Evolutionary conservation across 1,140 invertebrate genomes (phyloP).

Genomic region (Panagrolaimus sp.): DNA sequence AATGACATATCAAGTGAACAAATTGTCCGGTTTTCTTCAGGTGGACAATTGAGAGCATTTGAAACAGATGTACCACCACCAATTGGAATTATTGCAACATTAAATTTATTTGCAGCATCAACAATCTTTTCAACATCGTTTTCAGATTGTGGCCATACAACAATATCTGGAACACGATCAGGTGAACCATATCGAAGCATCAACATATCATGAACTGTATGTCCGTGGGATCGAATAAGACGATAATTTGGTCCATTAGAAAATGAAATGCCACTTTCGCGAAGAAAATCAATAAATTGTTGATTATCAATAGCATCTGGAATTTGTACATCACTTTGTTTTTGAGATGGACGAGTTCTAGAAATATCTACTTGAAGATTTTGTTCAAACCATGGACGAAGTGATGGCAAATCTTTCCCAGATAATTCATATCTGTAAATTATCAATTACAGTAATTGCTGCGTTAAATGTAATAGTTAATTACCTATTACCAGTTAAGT

Average conservation of each 20-base stretch:
- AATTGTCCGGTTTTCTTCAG: conserved; percentile 74
- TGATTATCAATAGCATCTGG: conserved; percentile 60
- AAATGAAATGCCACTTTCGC: conserved; percentile 66
- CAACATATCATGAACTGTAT: conserved; percentile 84
- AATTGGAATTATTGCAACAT: conserved; percentile 84
- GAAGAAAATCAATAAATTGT: conserved; percentile 66
- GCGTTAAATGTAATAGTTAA: conserved; percentile 31
- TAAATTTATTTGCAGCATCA: conserved; percentile 68
- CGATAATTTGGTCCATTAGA: conserved; percentile 76
- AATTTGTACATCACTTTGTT: conserved; percentile 48
- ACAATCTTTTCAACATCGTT: conserved; percentile 65
- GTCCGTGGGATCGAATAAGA: conserved; percentile 83
- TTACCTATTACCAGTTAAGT: conserved; percentile 72
- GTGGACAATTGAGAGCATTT: conserved; percentile 78
- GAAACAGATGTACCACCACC: conserved; percentile 92
- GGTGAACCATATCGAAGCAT: conserved; percentile 69
- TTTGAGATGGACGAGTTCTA: conserved; percentile 60
- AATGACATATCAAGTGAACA: conserved; percentile 86
- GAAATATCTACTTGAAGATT: conserved; percentile 67
- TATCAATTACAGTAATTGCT: not conserved
- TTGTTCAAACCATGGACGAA: conserved; percentile 73
- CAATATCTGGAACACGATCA: conserved; percentile 80
- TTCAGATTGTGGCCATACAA: conserved; percentile 73
- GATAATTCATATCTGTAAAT: conserved; percentile 74
- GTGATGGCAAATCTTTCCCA: conserved; percentile 70